phyloP scores from a whole-genome alignment of 2,797 vertebrate genomes.

The Sebastes hopkinsi region DNA sequence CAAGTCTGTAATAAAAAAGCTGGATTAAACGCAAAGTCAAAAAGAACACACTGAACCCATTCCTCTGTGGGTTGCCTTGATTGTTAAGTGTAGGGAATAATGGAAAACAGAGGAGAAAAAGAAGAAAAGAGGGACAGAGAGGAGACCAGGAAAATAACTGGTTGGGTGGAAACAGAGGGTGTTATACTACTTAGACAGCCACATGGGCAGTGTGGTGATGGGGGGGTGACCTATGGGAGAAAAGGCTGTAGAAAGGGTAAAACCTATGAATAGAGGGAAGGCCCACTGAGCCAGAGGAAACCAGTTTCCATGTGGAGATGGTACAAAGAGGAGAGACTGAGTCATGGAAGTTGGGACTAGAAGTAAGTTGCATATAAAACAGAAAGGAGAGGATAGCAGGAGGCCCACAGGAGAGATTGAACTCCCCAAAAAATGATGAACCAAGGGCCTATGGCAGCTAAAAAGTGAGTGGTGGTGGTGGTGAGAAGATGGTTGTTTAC shows the following conservation, averaged over 20 bases:
- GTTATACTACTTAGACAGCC: slow-evolving; percentile 7
- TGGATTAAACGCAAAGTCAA: slow-evolving; percentile 8
- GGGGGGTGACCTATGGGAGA: background rate
- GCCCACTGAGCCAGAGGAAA: background rate
- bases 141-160: slow-evolving; percentile 15
- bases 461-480: background rate
- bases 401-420: background rate
- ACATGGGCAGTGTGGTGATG: background rate
- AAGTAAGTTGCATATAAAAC: background rate
- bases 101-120: background rate
- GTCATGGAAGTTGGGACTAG: slow-evolving; percentile 14
- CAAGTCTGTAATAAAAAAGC: slow-evolving; percentile 20
- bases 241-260: background rate
- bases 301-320: slow-evolving; percentile 11
- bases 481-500: slow-evolving; percentile 79
- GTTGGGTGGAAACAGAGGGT: slow-evolving; percentile 25
- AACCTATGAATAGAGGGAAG: slow-evolving; percentile 6
- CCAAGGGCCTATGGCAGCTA: background rate
- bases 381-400: background rate
- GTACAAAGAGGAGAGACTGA: slow-evolving; percentile 24
- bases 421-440: background rate
- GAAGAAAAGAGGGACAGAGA: slow-evolving; percentile 5
- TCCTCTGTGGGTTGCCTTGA: slow-evolving; percentile 14
- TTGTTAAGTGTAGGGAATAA: slow-evolving; percentile 5
- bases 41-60: slow-evolving; percentile 9